Percentiles rank a stretch among this genome's conserved stretches.
phyloP scores from a whole-genome alignment of 2,888 invertebrate species.

The Gasteruption jaculator region DNA sequence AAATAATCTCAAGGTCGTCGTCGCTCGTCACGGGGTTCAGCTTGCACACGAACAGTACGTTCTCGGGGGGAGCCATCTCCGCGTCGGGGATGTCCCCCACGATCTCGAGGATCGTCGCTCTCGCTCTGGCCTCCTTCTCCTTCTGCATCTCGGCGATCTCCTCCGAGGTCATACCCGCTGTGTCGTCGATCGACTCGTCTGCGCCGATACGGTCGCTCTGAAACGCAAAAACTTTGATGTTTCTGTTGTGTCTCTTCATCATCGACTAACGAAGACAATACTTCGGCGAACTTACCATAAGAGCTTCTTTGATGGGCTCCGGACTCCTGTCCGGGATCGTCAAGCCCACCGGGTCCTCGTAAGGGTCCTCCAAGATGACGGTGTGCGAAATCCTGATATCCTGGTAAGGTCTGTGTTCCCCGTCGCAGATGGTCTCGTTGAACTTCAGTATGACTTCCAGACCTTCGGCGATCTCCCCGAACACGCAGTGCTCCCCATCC shows the following conservation, averaged over 20 bases:
- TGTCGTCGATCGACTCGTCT: slow-evolving; percentile 90
- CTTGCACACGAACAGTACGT: slow-evolving; percentile 98
- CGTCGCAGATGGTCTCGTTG: slow-evolving; percentile 93
- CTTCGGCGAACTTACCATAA: slow-evolving; percentile 48
- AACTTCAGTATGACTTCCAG: slow-evolving; percentile 80
- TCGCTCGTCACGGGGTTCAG: slow-evolving; percentile 97
- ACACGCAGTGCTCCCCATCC: slow-evolving; percentile 89
- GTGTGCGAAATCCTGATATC: slow-evolving; percentile 97
- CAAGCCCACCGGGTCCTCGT: slow-evolving; percentile 79
- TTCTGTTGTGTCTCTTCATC: neutral
- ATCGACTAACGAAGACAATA: no score
- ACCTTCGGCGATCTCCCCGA: slow-evolving; percentile 93
- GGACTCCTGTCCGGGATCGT: slow-evolving; percentile 81
- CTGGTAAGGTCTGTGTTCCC: slow-evolving; percentile 83
- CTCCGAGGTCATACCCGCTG: slow-evolving; percentile 75
- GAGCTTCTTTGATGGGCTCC: slow-evolving; percentile 75
- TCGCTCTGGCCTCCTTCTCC: slow-evolving; percentile 89
- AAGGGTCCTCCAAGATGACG: slow-evolving; percentile 93
- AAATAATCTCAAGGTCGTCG: slow-evolving; percentile 96
- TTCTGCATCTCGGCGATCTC: slow-evolving; percentile 85
- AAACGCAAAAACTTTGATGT: slow-evolving; percentile 16
- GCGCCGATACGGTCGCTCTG: slow-evolving; percentile 85
- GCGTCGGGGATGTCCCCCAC: slow-evolving; percentile 97
- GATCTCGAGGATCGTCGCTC: slow-evolving; percentile 97
- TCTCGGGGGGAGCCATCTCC: slow-evolving; percentile 97